A percentile compares a stretch with the other conserved stretches of the same genome.
Evolutionary conservation across 2,888 invertebrate genomes (phyloP).

Genomic region (Lasioglossum villosulum): DNA sequence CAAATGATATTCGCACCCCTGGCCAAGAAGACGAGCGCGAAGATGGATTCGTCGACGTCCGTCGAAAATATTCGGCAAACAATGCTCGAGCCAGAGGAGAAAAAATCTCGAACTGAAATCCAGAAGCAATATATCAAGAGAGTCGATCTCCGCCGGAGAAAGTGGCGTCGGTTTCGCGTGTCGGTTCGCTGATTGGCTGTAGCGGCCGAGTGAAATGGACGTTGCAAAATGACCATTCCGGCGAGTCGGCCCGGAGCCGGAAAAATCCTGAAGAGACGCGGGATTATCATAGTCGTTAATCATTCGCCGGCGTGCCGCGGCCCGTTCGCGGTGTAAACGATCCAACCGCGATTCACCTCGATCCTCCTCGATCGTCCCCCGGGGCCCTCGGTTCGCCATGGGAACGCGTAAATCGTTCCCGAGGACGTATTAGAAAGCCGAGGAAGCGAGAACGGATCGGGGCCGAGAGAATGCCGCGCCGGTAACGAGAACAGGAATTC

Average conservation of each 20-base stretch:
- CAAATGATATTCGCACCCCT: background rate
- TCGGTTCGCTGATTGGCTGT: slow-evolving; percentile 51
- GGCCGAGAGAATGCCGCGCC: background rate
- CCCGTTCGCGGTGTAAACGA: slow-evolving; percentile 6
- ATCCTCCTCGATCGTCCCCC: slow-evolving; percentile 2
- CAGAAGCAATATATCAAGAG: slow-evolving; percentile 62
- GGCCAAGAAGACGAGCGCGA: background rate
- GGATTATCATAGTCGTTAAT: slow-evolving; percentile 69
- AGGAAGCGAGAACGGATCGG: background rate
- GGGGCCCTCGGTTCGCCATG: background rate
- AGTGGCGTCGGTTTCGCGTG: slow-evolving; percentile 70
- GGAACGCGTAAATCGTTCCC: slow-evolving; percentile 8
- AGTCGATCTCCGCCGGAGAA: slow-evolving; percentile 61
- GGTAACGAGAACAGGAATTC: slow-evolving; percentile 25
- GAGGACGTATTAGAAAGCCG: slow-evolving; percentile 20
- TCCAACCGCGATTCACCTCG: background rate
- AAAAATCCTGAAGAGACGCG: slow-evolving; percentile 45
- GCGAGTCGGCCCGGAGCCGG: slow-evolving; percentile 58
- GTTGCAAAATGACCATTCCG: slow-evolving; percentile 62
- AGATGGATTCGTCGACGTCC: slow-evolving; percentile 27
- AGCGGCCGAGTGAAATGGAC: slow-evolving; percentile 58
- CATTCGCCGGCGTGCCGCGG: slow-evolving; percentile 40
- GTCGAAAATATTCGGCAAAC: slow-evolving; percentile 32
- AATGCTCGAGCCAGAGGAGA: slow-evolving; percentile 15
- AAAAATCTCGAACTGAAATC: slow-evolving; percentile 33